Evolutionary conservation across 2,888 invertebrate species (phyloP).

Genomic region (Ochropleura plecta): DNA sequence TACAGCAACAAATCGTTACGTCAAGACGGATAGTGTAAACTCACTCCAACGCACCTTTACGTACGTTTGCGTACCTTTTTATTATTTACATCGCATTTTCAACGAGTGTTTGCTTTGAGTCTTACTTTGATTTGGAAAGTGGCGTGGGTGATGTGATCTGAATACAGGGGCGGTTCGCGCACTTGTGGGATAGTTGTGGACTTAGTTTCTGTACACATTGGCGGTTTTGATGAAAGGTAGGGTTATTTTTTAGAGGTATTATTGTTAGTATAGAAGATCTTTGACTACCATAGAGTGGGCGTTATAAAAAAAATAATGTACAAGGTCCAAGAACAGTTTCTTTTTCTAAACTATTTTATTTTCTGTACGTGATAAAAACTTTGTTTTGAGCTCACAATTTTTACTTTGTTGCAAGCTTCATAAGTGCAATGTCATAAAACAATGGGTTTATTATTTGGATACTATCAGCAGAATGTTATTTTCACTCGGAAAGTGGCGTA

Average conservation of each 20-base stretch:
- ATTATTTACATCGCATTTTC: conserved; percentile 90
- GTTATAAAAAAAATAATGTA: not conserved
- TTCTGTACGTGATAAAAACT: no score
- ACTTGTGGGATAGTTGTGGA: conserved; percentile 50
- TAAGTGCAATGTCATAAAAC: no score
- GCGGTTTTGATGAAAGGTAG: conserved; percentile 23
- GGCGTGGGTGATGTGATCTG: conserved; percentile 87
- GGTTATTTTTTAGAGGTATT: conserved; percentile 26
- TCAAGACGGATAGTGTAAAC: conserved; percentile 23
- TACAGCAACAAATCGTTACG: not conserved
- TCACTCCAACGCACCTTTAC: conserved; percentile 68
- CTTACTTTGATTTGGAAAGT: conserved; percentile 90
- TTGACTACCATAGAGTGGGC: conserved; percentile 11
- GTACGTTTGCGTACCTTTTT: conserved; percentile 81
- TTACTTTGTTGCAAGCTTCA: no score
- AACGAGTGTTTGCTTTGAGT: conserved; percentile 89
- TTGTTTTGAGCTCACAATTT: no score
- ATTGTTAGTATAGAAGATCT: conserved; percentile 5
- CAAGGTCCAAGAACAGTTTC: not conserved
- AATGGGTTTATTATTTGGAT: not conserved
- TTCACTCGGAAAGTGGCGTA: no score
- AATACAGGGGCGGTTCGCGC: conserved; percentile 76
- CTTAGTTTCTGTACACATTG: conserved; percentile 42
- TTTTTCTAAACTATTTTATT: no score
- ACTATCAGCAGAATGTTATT: no score